Base-by-base conservation (phyloP, 2,113 vertebrate species). In the Psilopsiagon aurifrons region DNA sequence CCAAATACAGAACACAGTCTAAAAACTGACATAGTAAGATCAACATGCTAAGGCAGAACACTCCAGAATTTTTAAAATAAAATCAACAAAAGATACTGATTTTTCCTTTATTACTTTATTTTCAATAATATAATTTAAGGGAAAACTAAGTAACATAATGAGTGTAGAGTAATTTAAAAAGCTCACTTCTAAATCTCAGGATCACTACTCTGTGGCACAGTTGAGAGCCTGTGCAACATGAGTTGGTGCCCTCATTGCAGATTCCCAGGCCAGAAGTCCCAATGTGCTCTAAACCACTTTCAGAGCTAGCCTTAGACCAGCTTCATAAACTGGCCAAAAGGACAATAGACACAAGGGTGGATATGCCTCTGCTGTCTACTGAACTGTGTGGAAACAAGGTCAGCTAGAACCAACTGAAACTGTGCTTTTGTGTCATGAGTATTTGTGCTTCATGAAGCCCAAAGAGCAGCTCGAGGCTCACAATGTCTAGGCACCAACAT, bases 1-100 rank as follows among this genome's bases (percentile, higher is more conserved):
- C 94, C 87, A 97, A 96, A 95, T 59, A 91, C 41, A 79, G 94
- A 87, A 97, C 94, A 95, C 76, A 94, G 23, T 47, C 90, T 60
- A 92, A 94, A 91, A 86, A 41, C 49, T 91, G 95, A 93, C 78
- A 77, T 39, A 2, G 1, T 54, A 75, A 75, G 75, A 84, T 94
- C 91, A 94, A 78, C 46, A 91, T 57, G 46, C 27, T 17, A 69
- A 83, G 73, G 54, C 71, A 86, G 49, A 84, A 90, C 76, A 74
- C 84, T 67, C 80, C 75, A 62, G 49, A 84, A 83, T 19, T 83
- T 46, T 60, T 80, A 84, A 93, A 96, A 94, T 43, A 3, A 89
- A 89, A 92, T 88, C 25, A 10, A 83, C 80, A 93, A 84, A 92
- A 33, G 13, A 41, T 15, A 63, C 78, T 83, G 69, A 86, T 83